A percentile compares a stretch with the other conserved stretches of the same genome.
Conservation (phyloP, 2,797 vertebrate species). For the Pipistrellus kuhlii region DNA sequence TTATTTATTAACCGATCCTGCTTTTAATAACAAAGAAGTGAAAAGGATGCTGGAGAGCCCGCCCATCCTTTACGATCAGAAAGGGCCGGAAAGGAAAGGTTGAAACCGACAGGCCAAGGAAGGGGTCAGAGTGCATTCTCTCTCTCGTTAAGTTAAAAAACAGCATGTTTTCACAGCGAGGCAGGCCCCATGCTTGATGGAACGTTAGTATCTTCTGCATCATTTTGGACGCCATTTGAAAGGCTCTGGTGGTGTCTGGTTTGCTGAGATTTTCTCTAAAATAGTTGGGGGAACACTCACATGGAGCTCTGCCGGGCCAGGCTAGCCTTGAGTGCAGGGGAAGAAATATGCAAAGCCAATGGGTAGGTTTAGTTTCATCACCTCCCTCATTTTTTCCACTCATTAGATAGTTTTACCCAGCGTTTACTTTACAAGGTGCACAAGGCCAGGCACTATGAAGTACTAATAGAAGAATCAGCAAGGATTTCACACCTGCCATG, state of each 20-base stretch:
- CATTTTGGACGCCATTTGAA: not conserved
- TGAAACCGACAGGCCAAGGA: conserved; percentile 36
- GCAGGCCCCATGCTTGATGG: not conserved
- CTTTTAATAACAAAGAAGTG: conserved; percentile 77
- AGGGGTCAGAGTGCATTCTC: not conserved
- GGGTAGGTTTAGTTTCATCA: not conserved
- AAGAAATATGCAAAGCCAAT: not conserved
- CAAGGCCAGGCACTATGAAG: not conserved
- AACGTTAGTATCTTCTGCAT: not conserved
- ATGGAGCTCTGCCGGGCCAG: not conserved
- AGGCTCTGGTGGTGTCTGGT: not conserved
- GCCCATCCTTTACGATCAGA: conserved; percentile 63
- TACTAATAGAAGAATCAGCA: no score
- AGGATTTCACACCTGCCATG: not conserved
- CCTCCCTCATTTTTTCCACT: not conserved
- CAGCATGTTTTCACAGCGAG: not conserved
- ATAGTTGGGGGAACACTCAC: not conserved
- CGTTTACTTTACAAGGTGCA: not conserved
- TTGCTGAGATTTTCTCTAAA: not conserved
- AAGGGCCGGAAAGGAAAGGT: conserved; percentile 40
- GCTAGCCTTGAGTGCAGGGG: not conserved
- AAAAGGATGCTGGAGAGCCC: conserved; percentile 56
- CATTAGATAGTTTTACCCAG: not conserved
- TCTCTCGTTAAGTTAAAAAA: conserved; percentile 46
- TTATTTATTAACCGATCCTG: conserved; percentile 82